A percentile compares a stretch with the other conserved stretches of the same genome.
These are phyloP conservation scores for Archocentrus centrarchus DNA, from an alignment of 2,113 vertebrate species.

Conservation along the genomic window DNA sequence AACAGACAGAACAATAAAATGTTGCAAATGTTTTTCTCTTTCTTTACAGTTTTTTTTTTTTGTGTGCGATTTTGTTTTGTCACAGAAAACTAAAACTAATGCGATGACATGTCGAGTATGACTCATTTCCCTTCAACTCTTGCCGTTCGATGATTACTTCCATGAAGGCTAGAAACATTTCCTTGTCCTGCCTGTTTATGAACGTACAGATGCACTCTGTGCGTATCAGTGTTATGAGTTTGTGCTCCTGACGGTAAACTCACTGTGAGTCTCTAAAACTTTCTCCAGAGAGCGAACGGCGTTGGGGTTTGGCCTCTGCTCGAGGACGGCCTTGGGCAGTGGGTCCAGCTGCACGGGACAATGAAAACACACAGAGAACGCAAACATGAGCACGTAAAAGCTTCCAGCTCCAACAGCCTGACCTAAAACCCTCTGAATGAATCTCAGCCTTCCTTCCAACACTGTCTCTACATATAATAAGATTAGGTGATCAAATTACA, in stretches of 20 bases:
- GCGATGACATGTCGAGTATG: not conserved
- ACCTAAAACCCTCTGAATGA: not conserved
- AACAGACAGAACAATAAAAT: no score
- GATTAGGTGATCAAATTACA: no score
- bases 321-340: slow-evolving; percentile 85
- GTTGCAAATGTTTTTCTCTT: not conserved
- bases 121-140: not conserved
- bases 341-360: slow-evolving; percentile 82
- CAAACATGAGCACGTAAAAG: not conserved
- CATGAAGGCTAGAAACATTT: accelerated
- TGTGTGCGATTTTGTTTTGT: not conserved
- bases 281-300: slow-evolving; percentile 90
- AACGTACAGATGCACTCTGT: not conserved
- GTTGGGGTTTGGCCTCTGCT: slow-evolving; percentile 89
- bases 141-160: not conserved
- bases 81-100: not conserved
- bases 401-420: not conserved
- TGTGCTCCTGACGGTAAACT: slow-evolving; percentile 40
- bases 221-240: not conserved
- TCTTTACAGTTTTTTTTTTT: not conserved
- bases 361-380: slow-evolving; percentile 20
- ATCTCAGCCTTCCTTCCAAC: not conserved
- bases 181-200: not conserved
- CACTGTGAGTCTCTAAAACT: slow-evolving; percentile 92
- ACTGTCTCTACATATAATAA: no score